Evolutionary conservation across 2,113 vertebrate genomes (phyloP), one percentile per base, ranked within the genome.

Genomic region (Gallinago paraguaiae): DNA sequence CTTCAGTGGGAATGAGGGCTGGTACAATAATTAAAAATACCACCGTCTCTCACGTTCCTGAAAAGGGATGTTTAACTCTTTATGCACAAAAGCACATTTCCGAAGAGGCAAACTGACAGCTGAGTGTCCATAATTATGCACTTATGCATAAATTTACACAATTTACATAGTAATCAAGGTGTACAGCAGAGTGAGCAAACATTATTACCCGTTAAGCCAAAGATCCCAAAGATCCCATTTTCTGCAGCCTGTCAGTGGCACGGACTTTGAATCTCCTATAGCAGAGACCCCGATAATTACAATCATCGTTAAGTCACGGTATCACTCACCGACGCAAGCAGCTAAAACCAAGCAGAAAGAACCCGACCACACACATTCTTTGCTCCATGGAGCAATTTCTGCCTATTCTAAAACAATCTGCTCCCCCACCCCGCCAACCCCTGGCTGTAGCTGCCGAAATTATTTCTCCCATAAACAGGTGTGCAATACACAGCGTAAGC

Each of bases 151-250:
- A 82, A 92, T 96, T 83, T 86, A 75, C 57, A 92, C 57, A 93
- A 92, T 87, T 83, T 83, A 74, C 68, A 83, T 33, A 86, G 79
- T 71, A 94, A 94, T 90, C 86, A 86, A 93, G 86, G 92, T 88
- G 35, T 37, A 75, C 0, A 90, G 74, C 69, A 89, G 60, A 59
- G n/a, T 24, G 41, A 92, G 60, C 51, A 89, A 95, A 82, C 61
- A 63, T 76, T 60, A 82, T 61, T 80, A 70, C 41, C 59, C 1
- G 1, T 71, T 74, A 74, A 94, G 39, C 17, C 85, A n/a, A n/a
- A n/a, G n/a, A n/a, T n/a, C n/a, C 48, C 13, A 27, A 9, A 48
- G 37, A 77, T 67, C 23, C 80, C 74, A 83, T 56, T 85, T 85
- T 79, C 56, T 5, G 13, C 59, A 79, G 45, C 25, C 78, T 46